Percentiles rank a stretch among this genome's conserved stretches.
Conservation (phyloP, 2,888 invertebrate species). For the Rhogogaster chlorosoma region DNA sequence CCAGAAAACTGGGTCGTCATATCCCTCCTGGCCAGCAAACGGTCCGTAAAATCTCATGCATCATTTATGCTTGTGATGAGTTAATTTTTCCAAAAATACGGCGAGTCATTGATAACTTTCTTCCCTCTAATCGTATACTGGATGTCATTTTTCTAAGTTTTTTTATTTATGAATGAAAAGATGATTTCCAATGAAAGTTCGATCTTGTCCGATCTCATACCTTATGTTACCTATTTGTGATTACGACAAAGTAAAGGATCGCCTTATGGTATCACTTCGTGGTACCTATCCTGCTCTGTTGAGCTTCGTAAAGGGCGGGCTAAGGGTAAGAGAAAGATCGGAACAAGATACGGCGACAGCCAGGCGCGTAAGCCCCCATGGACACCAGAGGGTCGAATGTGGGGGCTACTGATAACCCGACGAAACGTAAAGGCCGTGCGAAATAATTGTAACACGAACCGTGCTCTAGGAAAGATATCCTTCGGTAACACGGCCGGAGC, state of each 20-base stretch:
- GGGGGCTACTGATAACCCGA: conserved; percentile 41
- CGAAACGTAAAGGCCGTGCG: conserved; percentile 43
- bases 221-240: not conserved
- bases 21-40: not conserved
- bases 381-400: conserved; percentile 42
- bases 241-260: not conserved
- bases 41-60: not conserved
- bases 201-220: not conserved
- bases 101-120: not conserved
- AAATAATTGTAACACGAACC: conserved; percentile 47
- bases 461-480: conserved; percentile 42
- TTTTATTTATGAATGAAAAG: not conserved
- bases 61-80: not conserved
- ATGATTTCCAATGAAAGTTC: not conserved
- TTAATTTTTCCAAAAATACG: not conserved
- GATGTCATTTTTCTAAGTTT: not conserved
- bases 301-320: conserved; percentile 28
- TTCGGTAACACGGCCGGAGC: conserved; percentile 33
- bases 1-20: not conserved
- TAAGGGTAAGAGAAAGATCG: conserved; percentile 24
- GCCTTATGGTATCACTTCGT: conserved; percentile 9
- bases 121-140: not conserved
- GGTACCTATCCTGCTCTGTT: conserved; percentile 19
- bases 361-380: conserved; percentile 21
- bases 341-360: conserved; percentile 37